A percentile compares a stretch with the other conserved stretches of the same genome.
These are phyloP conservation scores for Drosophila pruinosa DNA, from an alignment of 1,140 invertebrate genomes.

Conservation along the genomic window DNA sequence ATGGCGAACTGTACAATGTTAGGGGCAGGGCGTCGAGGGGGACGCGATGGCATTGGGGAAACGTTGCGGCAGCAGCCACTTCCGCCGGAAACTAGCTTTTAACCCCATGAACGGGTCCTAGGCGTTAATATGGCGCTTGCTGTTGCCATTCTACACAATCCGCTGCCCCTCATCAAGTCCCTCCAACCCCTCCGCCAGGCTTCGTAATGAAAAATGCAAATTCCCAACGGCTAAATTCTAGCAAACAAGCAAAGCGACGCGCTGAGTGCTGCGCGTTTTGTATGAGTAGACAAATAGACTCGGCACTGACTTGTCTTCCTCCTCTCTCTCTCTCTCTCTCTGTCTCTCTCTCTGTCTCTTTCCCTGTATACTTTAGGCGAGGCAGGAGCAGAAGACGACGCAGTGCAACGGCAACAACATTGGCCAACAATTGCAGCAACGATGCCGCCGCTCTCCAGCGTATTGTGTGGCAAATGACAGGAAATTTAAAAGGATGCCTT, in stretches of 20 bases:
- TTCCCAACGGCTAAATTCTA: slow-evolving; percentile 79
- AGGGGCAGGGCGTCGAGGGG: not conserved
- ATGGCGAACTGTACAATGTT: slow-evolving; percentile 42
- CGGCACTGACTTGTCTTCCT: slow-evolving; percentile 40
- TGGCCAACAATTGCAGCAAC: slow-evolving; percentile 54
- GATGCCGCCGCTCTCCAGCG: slow-evolving; percentile 68
- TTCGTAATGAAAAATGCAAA: slow-evolving; percentile 81
- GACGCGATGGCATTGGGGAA: slow-evolving; percentile 23
- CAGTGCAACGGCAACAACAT: slow-evolving; percentile 9
- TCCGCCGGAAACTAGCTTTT: slow-evolving; percentile 81
- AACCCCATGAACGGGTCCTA: slow-evolving; percentile 78
- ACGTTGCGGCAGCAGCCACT: slow-evolving; percentile 72
- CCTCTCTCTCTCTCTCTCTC: too few relatives aligned
- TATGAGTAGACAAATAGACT: slow-evolving; percentile 58
- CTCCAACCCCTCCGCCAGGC: not conserved
- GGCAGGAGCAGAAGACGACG: slow-evolving; percentile 13
- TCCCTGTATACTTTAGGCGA: too few relatives aligned
- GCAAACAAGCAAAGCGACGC: slow-evolving; percentile 79
- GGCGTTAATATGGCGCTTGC: slow-evolving; percentile 75
- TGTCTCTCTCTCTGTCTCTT: not conserved
- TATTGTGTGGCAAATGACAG: slow-evolving; percentile 81
- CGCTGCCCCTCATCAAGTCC: too few relatives aligned
- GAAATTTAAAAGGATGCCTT: slow-evolving; percentile 82
- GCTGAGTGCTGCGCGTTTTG: slow-evolving; percentile 64
- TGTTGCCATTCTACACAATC: not conserved